Percentiles rank a stretch among this genome's conserved stretches.
Conservation (phyloP, 2,888 invertebrate genomes). For the Acronicta alni region DNA sequence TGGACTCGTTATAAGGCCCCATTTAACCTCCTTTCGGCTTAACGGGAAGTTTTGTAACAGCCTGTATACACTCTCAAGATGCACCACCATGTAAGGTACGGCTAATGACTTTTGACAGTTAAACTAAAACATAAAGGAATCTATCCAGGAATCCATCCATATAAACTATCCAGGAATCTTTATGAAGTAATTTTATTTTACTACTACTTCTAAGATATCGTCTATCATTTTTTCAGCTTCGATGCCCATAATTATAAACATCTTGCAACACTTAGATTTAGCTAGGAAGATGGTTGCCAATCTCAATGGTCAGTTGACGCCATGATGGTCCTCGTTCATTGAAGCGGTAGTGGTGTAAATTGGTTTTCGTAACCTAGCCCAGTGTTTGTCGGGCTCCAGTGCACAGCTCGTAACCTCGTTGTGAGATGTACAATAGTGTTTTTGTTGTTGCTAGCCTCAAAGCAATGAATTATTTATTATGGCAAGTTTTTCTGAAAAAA, state of each 20-base stretch:
- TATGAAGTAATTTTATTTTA: too few relatives aligned
- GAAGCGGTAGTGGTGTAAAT: constrained; percentile 45
- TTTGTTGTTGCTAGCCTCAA: constrained; percentile 22
- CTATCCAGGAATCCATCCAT: too few relatives aligned
- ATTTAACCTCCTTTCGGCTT: too few relatives aligned
- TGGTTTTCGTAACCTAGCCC: constrained; percentile 37
- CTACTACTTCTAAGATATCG: not conserved
- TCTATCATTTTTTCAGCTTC: constrained; percentile 10
- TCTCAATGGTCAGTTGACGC: constrained; percentile 27
- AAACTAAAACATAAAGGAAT: too few relatives aligned
- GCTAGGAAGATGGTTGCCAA: constrained; percentile 15
- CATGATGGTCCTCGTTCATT: constrained; percentile 37
- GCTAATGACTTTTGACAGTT: too few relatives aligned
- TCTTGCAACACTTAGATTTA: constrained; percentile 11
- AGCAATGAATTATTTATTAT: constrained; percentile 20
- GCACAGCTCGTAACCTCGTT: constrained; percentile 50
- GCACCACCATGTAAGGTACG: too few relatives aligned
- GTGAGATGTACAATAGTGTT: constrained; percentile 33
- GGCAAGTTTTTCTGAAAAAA: not conserved
- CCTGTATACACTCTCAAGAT: too few relatives aligned
- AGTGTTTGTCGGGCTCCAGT: constrained; percentile 45
- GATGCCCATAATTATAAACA: constrained; percentile 7
- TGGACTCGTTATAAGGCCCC: too few relatives aligned
- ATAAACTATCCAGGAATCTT: too few relatives aligned
- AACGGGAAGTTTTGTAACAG: too few relatives aligned